Percentiles rank a stretch among this genome's conserved stretches.
phyloP scores from a whole-genome alignment of 1,140 invertebrate species.

The Uloborus diversus region DNA sequence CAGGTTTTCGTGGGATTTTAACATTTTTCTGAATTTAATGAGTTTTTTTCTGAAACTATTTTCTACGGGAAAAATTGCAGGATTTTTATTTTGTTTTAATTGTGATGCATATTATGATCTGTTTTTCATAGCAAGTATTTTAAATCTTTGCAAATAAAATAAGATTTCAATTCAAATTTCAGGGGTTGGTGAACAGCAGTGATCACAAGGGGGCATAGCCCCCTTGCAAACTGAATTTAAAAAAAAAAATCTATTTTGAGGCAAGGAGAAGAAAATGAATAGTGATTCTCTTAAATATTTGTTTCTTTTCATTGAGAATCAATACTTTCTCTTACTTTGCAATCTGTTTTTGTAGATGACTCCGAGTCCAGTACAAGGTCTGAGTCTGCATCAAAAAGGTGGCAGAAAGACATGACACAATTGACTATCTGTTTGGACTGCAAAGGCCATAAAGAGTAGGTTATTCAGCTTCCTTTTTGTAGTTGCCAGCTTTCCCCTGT shows the following conservation, averaged over 20 bases:
- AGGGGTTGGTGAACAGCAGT: neutral
- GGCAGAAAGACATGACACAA: constrained; percentile 26
- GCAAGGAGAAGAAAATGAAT: too few relatives aligned
- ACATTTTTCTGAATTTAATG: too few relatives aligned
- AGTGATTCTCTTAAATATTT: neutral
- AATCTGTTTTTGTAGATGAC: constrained; percentile 1
- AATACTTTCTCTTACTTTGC: neutral
- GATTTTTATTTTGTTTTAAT: too few relatives aligned
- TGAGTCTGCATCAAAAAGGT: constrained; percentile 18
- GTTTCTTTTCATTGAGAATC: neutral
- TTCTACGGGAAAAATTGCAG: too few relatives aligned
- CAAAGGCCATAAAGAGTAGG: constrained; percentile 48
- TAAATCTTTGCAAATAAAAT: too few relatives aligned
- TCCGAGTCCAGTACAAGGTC: constrained; percentile 24
- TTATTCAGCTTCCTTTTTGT: neutral
- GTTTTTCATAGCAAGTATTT: too few relatives aligned
- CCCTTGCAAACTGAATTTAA: too few relatives aligned
- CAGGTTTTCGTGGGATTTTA: too few relatives aligned
- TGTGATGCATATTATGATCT: too few relatives aligned
- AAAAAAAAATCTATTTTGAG: too few relatives aligned
- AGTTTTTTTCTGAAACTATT: too few relatives aligned
- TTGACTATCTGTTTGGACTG: constrained; percentile 32
- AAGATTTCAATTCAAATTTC: neutral
- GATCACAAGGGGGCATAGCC: neutral
- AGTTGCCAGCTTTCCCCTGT: neutral